Base-by-base conservation (phyloP, 2,797 vertebrate genomes). In the Hoplostethus atlanticus region DNA sequence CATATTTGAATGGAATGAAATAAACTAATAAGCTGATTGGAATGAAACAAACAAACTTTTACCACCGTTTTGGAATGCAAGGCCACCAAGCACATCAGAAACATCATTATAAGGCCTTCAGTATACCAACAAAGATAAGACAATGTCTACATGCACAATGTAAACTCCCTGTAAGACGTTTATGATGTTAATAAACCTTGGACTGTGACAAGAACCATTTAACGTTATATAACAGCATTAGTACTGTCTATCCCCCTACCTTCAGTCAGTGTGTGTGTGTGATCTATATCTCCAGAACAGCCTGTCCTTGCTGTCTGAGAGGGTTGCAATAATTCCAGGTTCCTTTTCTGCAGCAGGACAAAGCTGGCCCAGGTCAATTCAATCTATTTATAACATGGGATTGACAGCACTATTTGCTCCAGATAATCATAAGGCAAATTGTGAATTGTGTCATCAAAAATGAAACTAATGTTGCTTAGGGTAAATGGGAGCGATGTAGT, bases 191-290 rank as follows among this genome's bases (percentile, higher is more conserved):
- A 73, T 67, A 64, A 71, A 40, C 12, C 2, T 25, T 47, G 38
- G 34, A 66, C 72, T 52, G 13, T 51, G 2, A 58, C 46, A 60
- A 52, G n/a, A 52, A 53, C 15, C 47, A 10, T 30, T 66, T 15
- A 10, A 59, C 36, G 38, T 60, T 72, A 64, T 48, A 42, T 66
- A 75, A 71, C 10, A 58, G 4, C 46, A 64, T 69, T 25, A 56
- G 12, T 66, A 13, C 3, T 6, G 6, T 57, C 4, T 53, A 10
- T 13, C 47, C 30, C n/a, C 2, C 12, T 52, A 10, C 50, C 17
- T 17, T 16, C 6, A 2, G n/a, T 52, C 15, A 36, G 53, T 16
- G 28, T 42, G 40, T 59, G 38, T 36, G 54, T 59, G 46, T 21
- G 31, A 42, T 42, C 40, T 42, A 42, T 42, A 30, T 70, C 48